phyloP scores from a whole-genome alignment of 2,113 vertebrate genomes.

The Brachyistius frenatus region DNA sequence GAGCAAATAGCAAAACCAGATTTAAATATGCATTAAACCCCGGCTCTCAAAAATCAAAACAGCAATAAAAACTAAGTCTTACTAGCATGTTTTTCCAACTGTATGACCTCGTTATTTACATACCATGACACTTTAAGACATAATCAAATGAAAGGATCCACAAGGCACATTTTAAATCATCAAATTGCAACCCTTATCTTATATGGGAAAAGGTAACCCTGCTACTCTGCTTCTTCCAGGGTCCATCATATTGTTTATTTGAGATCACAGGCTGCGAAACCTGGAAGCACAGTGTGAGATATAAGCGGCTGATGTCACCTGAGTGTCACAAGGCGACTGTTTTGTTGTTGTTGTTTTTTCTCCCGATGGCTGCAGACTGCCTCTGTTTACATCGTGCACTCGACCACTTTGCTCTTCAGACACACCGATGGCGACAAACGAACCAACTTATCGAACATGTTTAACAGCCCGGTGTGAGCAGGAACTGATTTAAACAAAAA shows the following conservation, averaged over 20 bases:
- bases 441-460: neutral
- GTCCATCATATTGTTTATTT: neutral
- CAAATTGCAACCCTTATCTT: too few species aligned
- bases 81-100: too few species aligned
- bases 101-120: too few species aligned
- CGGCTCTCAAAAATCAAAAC: too few species aligned
- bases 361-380: too few species aligned
- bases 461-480: neutral
- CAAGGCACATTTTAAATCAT: too few species aligned
- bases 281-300: slow-evolving; percentile 33
- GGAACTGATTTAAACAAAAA: neutral
- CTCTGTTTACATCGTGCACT: too few species aligned
- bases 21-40: neutral
- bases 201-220: neutral
- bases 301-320: slow-evolving; percentile 2
- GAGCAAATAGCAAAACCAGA: neutral
- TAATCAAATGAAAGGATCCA: too few species aligned
- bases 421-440: neutral
- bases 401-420: too few species aligned
- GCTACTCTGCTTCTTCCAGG: neutral
- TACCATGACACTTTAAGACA: too few species aligned
- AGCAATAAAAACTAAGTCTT: neutral
- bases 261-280: slow-evolving; percentile 38
- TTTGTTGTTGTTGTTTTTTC: too few species aligned
- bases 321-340: neutral